Evolutionary conservation across 2,797 vertebrate genomes (phyloP).

Genomic region (Hydrolagus colliei): DNA sequence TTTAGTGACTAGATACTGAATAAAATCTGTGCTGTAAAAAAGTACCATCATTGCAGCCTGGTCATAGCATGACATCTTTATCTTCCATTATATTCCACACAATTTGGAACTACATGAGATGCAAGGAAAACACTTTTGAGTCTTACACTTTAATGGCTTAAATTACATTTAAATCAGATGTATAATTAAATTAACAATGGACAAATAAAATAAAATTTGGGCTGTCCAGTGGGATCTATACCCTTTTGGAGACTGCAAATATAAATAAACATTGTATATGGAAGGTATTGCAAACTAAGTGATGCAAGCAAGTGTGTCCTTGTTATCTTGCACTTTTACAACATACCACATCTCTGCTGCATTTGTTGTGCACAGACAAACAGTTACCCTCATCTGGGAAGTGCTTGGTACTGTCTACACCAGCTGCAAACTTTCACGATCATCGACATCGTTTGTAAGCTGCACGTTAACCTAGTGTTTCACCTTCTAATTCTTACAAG

Average conservation of each 20-base stretch:
- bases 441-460: neutral
- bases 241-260: neutral
- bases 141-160: neutral
- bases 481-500: neutral
- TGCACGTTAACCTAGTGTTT: neutral
- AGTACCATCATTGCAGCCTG: neutral
- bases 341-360: conserved; percentile 6
- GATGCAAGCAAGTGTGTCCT: neutral
- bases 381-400: neutral
- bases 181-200: neutral
- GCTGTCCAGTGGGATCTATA: neutral
- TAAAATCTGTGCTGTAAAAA: neutral
- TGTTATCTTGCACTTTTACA: conserved; percentile 9
- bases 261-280: neutral
- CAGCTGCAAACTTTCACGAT: conserved; percentile 19
- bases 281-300: neutral
- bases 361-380: neutral
- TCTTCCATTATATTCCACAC: neutral
- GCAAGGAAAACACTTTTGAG: too few relatives aligned
- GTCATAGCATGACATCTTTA: neutral
- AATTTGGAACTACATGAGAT: neutral
- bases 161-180: conserved; percentile 3
- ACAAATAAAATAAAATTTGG: neutral
- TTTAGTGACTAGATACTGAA: neutral
- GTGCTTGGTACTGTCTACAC: conserved; percentile 9